Percentiles rank a stretch among this genome's conserved stretches.
Evolutionary conservation across 2,113 vertebrate species (phyloP).

Genomic region (Tragelaphus strepsiceros): DNA sequence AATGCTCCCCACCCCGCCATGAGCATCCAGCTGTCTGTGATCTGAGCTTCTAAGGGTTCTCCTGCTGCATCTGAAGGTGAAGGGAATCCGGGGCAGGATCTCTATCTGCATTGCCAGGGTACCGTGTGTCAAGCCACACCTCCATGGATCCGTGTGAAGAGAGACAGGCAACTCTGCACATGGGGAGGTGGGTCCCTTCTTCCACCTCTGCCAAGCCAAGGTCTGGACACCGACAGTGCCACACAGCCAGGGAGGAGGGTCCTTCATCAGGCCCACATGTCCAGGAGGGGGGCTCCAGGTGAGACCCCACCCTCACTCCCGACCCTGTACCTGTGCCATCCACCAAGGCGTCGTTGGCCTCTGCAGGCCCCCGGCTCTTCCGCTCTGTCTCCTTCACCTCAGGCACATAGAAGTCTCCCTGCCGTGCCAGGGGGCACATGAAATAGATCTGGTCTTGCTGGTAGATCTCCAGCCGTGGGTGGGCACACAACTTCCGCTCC

Average conservation of each 20-base stretch:
- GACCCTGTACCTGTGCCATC: constrained; percentile 87
- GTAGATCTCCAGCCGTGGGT: constrained; percentile 92
- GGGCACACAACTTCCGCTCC: constrained; percentile 93
- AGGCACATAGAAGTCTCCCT: constrained; percentile 94
- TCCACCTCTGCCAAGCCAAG: not conserved
- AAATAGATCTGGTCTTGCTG: constrained; percentile 89
- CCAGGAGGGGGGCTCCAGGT: not conserved
- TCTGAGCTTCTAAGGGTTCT: not conserved
- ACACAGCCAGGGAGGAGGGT: not conserved
- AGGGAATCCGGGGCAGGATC: not conserved
- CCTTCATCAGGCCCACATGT: not conserved
- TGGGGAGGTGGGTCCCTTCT: not conserved
- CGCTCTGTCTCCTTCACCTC: constrained; percentile 89
- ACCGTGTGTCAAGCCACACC: not conserved
- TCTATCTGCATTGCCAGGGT: not conserved
- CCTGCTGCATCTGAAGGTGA: not conserved
- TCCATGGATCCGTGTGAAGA: not conserved
- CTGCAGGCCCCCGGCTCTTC: constrained; percentile 82
- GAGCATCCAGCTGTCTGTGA: not conserved
- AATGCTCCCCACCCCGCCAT: not conserved
- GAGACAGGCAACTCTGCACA: not conserved
- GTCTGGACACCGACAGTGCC: not conserved
- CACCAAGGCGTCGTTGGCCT: constrained; percentile 82
- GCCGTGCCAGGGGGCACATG: constrained; percentile 92
- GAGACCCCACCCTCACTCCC: not conserved